Base-by-base conservation (phyloP, 2,113 vertebrate species). In the Gymnocephalus cernua region DNA sequence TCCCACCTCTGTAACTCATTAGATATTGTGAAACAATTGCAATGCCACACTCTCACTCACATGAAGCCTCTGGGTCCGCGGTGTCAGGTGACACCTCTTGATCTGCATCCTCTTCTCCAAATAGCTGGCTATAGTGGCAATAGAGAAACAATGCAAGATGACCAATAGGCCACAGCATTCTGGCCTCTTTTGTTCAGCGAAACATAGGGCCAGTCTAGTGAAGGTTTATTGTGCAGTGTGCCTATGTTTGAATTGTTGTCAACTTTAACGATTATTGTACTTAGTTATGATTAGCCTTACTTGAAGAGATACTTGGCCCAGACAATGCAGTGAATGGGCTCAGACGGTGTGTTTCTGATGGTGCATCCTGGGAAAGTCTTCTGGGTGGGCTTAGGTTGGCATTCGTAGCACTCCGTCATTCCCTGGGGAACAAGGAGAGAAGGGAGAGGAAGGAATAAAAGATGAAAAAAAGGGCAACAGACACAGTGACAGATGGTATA, bases 261-360 rank as follows among this genome's bases (percentile, higher is more conserved):
- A 25, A 16, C 18, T 32, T 21, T 10, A 66, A 56, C 1, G 4
- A 41, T n/a, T 8, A 12, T 6, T 9, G 5, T 64, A 23, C 19
- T 56, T 19, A 3, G 19, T 12, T 6, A 3, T 1, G 14, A 32
- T 45, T 10, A 1, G 3, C 23, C 97, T 96, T 95, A 99, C 98
- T 99, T 99, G 94, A 98, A 99, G 83, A 99, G 96, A 91, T 99
- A 99, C 86, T 99, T 99, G 77, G 98, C 97, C 98, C 98, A 99
- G 51, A 99, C 98, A 10, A 99, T 99, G 94, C 98, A 99, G 82
- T 99, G 98, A 86, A 99, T 99, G 58, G 98, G 98, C 86, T 99
- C 98, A 0, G 98, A 99, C 27, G 98, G 98, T 0, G 98, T 99
- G 91, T 99, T 99, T 86, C 98, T 96, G 85, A 99, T 99, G 83